A percentile compares a stretch with the other conserved stretches of the same genome.
These are phyloP conservation scores for Paramormyrops kingsleyae DNA, from an alignment of 2,113 vertebrate species.

Conservation along the genomic window DNA sequence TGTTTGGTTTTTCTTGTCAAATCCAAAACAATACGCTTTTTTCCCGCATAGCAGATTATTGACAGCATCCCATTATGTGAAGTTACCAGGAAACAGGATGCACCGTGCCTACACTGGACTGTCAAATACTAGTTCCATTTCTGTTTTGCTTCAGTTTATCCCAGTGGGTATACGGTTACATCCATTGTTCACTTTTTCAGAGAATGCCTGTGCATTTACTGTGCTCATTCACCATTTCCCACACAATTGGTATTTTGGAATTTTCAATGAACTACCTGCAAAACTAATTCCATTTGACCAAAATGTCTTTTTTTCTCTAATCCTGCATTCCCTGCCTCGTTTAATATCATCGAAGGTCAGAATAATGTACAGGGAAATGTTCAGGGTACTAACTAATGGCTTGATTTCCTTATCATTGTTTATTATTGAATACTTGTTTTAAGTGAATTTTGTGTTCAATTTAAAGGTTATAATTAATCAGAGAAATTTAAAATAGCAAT, in stretches of 20 bases:
- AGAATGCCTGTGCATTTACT: background rate
- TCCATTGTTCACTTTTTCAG: background rate
- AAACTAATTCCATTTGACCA: background rate
- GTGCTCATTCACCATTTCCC: background rate
- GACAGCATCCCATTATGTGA: background rate
- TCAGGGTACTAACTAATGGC: background rate
- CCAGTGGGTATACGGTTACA: background rate
- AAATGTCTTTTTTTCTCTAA: background rate
- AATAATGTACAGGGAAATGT: background rate
- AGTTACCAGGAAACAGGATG: background rate
- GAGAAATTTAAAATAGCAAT: background rate
- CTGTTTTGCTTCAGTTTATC: background rate
- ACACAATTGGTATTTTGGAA: background rate
- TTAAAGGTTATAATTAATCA: background rate
- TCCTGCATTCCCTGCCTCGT: background rate
- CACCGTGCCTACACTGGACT: background rate
- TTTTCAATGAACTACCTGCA: background rate
- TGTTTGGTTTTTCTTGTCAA: background rate
- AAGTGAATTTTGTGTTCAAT: background rate
- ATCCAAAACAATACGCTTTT: background rate
- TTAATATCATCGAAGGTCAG: background rate
- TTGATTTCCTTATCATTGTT: background rate
- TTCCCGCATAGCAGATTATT: background rate
- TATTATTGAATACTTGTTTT: background rate
- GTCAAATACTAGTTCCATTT: background rate